Conservation (phyloP, 2,797 vertebrate genomes). For the Cuculus canorus region DNA sequence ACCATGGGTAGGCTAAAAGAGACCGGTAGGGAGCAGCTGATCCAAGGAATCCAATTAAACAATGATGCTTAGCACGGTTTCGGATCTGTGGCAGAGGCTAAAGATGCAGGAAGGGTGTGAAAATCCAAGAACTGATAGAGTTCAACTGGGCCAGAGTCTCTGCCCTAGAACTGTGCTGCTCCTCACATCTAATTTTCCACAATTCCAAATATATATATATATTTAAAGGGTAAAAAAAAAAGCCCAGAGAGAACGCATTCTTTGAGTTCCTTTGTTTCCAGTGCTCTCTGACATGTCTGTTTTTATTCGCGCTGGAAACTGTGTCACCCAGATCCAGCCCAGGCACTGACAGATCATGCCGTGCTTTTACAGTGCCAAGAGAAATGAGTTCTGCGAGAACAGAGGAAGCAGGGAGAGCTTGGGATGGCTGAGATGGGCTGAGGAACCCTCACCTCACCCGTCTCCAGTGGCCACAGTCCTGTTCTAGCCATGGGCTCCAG, state of each 20-base stretch:
- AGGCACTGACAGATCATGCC: background rate
- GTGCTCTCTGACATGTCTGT: background rate
- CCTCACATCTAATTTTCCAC: background rate
- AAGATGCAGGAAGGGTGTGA: background rate
- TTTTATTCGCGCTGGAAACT: background rate
- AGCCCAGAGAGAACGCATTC: background rate
- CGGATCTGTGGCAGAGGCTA: background rate
- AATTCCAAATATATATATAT: background rate
- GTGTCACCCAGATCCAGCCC: slow-evolving; percentile 28
- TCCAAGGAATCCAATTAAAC: background rate
- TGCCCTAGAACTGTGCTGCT: background rate
- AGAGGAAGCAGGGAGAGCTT: background rate
- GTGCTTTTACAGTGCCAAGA: background rate
- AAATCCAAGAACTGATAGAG: background rate
- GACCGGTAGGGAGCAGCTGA: slow-evolving; percentile 5
- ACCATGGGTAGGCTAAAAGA: background rate
- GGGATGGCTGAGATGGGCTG: background rate
- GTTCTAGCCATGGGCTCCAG: background rate
- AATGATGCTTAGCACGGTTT: background rate
- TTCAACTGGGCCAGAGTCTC: background rate
- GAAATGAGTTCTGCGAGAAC: background rate
- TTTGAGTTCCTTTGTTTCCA: background rate
- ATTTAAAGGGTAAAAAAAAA: background rate
- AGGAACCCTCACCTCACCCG: background rate
- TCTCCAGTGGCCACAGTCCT: background rate